Percentiles rank a stretch among this genome's conserved stretches.
Conservation (phyloP, 1,140 invertebrate genomes). For the Drosophila nebulosa region DNA sequence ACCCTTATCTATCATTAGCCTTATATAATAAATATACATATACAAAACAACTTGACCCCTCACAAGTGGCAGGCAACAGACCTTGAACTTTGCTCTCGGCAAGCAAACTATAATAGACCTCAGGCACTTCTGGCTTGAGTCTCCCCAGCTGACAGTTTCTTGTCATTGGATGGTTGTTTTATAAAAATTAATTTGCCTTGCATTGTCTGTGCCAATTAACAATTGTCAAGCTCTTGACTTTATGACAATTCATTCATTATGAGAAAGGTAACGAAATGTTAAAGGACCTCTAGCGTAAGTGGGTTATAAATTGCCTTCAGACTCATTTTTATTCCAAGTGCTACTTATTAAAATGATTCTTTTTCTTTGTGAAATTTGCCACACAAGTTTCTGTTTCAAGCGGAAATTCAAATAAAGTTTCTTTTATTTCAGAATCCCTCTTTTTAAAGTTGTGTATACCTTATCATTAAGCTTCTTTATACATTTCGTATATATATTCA, state of each 20-base stretch:
- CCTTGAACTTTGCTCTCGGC: neutral
- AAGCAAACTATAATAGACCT: neutral
- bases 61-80: neutral
- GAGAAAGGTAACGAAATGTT: too few species aligned
- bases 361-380: too few species aligned
- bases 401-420: too few species aligned
- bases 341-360: too few species aligned
- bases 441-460: too few species aligned
- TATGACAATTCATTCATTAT: neutral
- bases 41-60: neutral
- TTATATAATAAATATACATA: neutral
- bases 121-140: neutral
- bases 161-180: neutral
- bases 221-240: neutral
- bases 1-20: slow-evolving; percentile 12
- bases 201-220: neutral
- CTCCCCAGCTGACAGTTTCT: neutral
- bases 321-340: too few species aligned
- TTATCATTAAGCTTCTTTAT: too few species aligned
- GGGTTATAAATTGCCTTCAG: too few species aligned
- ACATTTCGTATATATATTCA: too few species aligned
- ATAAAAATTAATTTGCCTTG: neutral
- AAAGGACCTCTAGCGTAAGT: too few species aligned
- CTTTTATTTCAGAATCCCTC: too few species aligned
- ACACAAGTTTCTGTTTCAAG: too few species aligned